Evolutionary conservation across 2,888 invertebrate species (phyloP), one percentile per base, ranked within the genome.

Genomic region (Xanthostigma xanthostigma): DNA sequence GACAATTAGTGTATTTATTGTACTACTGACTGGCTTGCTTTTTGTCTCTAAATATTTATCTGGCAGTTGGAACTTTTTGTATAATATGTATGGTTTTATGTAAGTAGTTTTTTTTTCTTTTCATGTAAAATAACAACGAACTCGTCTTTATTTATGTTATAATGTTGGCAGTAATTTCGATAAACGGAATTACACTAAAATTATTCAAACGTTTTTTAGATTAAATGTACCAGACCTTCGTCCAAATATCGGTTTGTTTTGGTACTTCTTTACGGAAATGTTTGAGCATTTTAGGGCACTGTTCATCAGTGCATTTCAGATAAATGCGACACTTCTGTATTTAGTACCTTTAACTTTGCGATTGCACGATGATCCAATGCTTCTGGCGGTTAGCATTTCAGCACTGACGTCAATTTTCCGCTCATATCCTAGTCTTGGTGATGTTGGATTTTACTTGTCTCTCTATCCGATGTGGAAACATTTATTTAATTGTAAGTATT

Each of bases 211-310:
- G 68, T 69, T 36, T 62, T n/a, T 64, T 70, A 93, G 92, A 61
- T 75, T 95, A 54, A 81, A 81, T 13, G 93, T 94, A 46, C 89
- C 91, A 2, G 97, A 98, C 65, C 72, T 97, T 54, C 87, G 90
- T 57, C 98, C 98, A 27, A 98, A 98, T 64, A 87, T 95, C 58
- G 98, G 98, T 1, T 71, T 98, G 2, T 98, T 96, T 67, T 99
- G 98, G 98, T 99, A 98, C 63, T 97, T 99, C 70, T 98, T 99
- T 67, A 96, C 95, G 1, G 97, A 98, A 74, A 95, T 97, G 92
- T 98, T 99, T 74, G 96, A 97, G 59, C 97, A 99, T 68, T 99
- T 98, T 62, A 80, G 94, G 45, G 75, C 85, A 52, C 78, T 99
- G 59, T 99, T 98, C 69, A 81, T 96, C 27, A 92, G 86, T 62